Evolutionary conservation across 2,113 vertebrate species (phyloP), one percentile per base, ranked within the genome.

Genomic region (Hippoglossus stenolepis): DNA sequence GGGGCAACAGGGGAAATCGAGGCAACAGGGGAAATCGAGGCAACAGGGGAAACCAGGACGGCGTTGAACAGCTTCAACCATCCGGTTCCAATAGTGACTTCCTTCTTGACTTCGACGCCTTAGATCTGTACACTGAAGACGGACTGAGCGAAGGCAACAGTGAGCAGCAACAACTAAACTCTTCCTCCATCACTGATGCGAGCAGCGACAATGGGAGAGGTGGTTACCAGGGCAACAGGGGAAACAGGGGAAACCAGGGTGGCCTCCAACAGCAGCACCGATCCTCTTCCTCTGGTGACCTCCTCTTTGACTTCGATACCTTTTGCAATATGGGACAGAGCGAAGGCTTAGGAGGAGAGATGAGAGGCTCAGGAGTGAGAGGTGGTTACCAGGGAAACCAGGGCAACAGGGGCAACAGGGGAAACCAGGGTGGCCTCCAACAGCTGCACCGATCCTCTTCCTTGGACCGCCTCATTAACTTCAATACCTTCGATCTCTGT

Each of bases 101-200:
- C 21, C 0, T 0, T 0, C 3, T 0, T 1, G 23, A 4, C 18
- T 0, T 60, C 0, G 20, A 62, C 2, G 2, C 0, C 6, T 28
- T 71, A 0, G 40, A 70, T 18, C 17, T 77, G 21, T 24, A 24
- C 58, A 35, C 0, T 0, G 35, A 5, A 0, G 4, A 57, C 0
- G 26, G 43, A 26, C 8, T 4, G 18, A 24, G 0, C 0, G 5
- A 73, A 2, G 18, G 0, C 15, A 14, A 28, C 6, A 5, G 5
- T 49, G n/a, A 70, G 7, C 14, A 5, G 5, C 20, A 14, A 17
- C 8, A 10, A 5, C 14, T 3, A 0, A 43, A 11, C 3, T 51
- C 35, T 10, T 31, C 54, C 14, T 43, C 2, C 56, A 35, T 60
- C 17, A 17, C 17, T 0, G 71, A 79, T 14, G 12, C 20, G 0